phyloP scores from a whole-genome alignment of 2,113 vertebrate genomes.

The Protomyctophum bolini region DNA sequence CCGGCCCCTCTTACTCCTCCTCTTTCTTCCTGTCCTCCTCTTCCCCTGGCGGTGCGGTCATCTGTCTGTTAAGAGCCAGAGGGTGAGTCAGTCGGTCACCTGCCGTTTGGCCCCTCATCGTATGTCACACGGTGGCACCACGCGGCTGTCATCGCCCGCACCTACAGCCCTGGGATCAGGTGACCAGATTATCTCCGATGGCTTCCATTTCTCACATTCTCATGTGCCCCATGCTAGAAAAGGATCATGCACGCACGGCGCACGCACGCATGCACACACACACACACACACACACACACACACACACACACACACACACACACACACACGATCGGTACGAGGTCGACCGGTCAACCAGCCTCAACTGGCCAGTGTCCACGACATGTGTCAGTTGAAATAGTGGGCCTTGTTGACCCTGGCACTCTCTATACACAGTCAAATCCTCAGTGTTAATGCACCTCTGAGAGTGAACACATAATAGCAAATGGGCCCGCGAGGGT shows the following conservation, averaged over 20 bases:
- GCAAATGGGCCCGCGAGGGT: too few relatives aligned
- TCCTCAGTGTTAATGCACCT: neutral
- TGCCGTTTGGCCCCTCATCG: slow-evolving; percentile 64
- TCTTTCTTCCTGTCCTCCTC: slow-evolving; percentile 15
- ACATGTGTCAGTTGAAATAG: slow-evolving; percentile 46
- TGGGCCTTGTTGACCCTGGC: too few relatives aligned
- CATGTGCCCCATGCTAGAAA: slow-evolving; percentile 46
- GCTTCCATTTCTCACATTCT: slow-evolving; percentile 66
- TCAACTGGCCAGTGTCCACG: slow-evolving; percentile 21
- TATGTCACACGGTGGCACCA: slow-evolving; percentile 71
- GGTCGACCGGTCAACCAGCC: slow-evolving; percentile 30
- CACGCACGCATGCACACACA: too few relatives aligned
- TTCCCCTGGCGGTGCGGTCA: slow-evolving; percentile 27
- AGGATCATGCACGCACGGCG: slow-evolving; percentile 16
- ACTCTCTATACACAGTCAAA: slow-evolving; percentile 3
- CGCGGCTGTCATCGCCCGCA: slow-evolving; percentile 65
- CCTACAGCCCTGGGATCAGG: slow-evolving; percentile 56
- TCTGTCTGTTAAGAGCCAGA: slow-evolving; percentile 54
- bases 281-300: too few relatives aligned
- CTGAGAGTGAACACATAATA: too few relatives aligned
- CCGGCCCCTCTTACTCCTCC: slow-evolving; percentile 3
- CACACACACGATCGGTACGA: slow-evolving; percentile 47
- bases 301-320: too few relatives aligned
- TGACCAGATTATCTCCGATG: slow-evolving; percentile 60
- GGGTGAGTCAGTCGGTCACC: slow-evolving; percentile 64